phyloP scores from a whole-genome alignment of 2,797 vertebrate species.

The Carapus acus region DNA sequence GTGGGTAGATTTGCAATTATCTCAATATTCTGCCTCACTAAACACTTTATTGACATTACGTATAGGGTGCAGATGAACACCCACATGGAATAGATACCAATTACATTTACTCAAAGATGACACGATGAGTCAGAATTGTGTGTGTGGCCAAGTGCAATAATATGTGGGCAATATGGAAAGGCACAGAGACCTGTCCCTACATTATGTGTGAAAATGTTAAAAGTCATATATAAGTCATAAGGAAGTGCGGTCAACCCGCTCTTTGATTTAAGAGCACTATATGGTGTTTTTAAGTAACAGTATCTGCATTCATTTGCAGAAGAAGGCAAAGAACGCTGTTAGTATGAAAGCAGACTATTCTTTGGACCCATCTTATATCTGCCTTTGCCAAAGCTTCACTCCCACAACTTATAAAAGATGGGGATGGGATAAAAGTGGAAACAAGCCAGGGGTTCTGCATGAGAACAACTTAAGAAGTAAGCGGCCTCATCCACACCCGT shows the following conservation, averaged over 20 bases:
- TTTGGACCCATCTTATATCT: neutral
- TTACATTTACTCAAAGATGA: constrained; percentile 40
- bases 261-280: too few relatives aligned
- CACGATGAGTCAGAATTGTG: constrained; percentile 35
- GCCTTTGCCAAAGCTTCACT: neutral
- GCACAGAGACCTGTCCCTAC: constrained; percentile 17
- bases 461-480: neutral
- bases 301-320: neutral
- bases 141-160: neutral
- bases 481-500: neutral
- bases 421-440: neutral
- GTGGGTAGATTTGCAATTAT: constrained; percentile 46
- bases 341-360: neutral
- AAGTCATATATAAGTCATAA: too few relatives aligned
- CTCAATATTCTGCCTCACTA: constrained; percentile 34
- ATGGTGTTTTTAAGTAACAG: neutral
- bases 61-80: constrained; percentile 33
- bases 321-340: neutral
- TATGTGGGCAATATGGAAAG: constrained; percentile 11
- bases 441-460: neutral
- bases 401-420: constrained; percentile 5
- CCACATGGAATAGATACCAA: constrained; percentile 29
- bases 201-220: constrained; percentile 1
- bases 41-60: constrained; percentile 33
- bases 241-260: too few relatives aligned